Evolutionary conservation across 1,140 invertebrate species (phyloP).

Genomic region (Oscheius sp.): DNA sequence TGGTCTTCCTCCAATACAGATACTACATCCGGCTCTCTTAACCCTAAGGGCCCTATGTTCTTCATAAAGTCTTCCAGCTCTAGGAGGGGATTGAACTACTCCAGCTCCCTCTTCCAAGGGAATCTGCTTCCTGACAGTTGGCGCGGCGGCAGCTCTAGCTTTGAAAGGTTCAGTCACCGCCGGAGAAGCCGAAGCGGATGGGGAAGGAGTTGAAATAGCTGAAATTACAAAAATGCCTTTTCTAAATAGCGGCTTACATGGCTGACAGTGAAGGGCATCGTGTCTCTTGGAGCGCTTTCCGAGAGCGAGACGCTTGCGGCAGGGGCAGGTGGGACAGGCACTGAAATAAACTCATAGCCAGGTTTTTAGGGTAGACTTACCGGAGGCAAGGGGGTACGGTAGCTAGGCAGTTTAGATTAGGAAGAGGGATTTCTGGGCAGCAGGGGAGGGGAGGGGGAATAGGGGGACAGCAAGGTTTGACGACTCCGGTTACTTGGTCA

Average conservation of each 20-base stretch:
- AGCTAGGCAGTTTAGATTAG: slow-evolving; percentile 15
- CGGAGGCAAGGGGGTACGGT: slow-evolving; percentile 43
- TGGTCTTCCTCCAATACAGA: slow-evolving; percentile 38
- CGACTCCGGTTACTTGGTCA: not conserved
- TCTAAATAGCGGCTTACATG: not conserved
- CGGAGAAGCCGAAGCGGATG: not conserved
- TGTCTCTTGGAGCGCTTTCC: slow-evolving; percentile 43
- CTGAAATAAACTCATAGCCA: not conserved
- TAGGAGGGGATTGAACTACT: slow-evolving; percentile 10
- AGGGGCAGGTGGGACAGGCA: slow-evolving; percentile 47
- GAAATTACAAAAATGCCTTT: not conserved
- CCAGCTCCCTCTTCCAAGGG: not conserved
- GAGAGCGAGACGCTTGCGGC: slow-evolving; percentile 40
- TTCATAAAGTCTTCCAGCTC: slow-evolving; percentile 32
- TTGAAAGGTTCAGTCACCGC: not conserved
- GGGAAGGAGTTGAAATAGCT: not conserved
- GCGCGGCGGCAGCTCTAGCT: slow-evolving; percentile 1
- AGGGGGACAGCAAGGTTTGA: slow-evolving; percentile 47
- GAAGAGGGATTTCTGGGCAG: slow-evolving; percentile 35
- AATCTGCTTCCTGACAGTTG: slow-evolving; percentile 9
- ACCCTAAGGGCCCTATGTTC: slow-evolving; percentile 17
- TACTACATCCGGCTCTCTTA: slow-evolving; percentile 22
- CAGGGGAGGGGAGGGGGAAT: slow-evolving; percentile 36
- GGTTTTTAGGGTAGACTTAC: not conserved
- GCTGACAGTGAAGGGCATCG: slow-evolving; percentile 42